These are phyloP conservation scores for Heterodera schachtii DNA, from an alignment of 1,140 invertebrate species.

Conservation along the genomic window DNA sequence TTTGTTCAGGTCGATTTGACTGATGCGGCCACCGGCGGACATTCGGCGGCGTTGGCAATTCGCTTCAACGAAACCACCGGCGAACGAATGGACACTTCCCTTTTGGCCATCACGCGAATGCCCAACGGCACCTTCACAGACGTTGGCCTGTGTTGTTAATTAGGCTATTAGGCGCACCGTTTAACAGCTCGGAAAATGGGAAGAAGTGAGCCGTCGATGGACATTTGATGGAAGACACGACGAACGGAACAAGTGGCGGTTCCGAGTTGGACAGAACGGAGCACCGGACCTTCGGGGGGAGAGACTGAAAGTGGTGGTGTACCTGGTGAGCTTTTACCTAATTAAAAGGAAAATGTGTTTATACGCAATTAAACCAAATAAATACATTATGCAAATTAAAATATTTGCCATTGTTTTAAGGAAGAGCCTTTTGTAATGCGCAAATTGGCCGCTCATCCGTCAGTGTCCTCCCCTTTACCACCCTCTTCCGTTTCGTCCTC, in stretches of 20 bases:
- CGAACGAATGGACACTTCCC: constrained; percentile 40
- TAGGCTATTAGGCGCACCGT: not conserved
- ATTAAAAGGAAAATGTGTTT: too few species aligned
- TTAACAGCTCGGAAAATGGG: constrained; percentile 60
- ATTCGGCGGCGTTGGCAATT: not conserved
- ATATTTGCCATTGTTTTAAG: constrained; percentile 58
- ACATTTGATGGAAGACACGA: constrained; percentile 55
- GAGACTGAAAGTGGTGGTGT: constrained; percentile 61
- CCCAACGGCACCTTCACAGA: constrained; percentile 55
- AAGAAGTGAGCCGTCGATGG: constrained; percentile 43
- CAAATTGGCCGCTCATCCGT: not conserved
- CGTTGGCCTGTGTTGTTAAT: not conserved
- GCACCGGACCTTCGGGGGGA: constrained; percentile 50
- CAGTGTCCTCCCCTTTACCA: not conserved
- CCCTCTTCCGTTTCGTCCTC: not conserved
- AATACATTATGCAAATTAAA: not conserved
- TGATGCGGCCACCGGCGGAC: not conserved
- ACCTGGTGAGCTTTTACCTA: constrained; percentile 38
- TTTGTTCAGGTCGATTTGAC: not conserved
- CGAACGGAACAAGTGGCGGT: constrained; percentile 57
- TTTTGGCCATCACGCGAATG: constrained; percentile 49
- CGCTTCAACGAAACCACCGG: constrained; percentile 31
- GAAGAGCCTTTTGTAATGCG: constrained; percentile 89
- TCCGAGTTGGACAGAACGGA: constrained; percentile 46
- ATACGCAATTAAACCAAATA: not conserved